Evolutionary conservation across 1,140 invertebrate species (phyloP), one percentile per base, ranked within the genome.

Genomic region (Drosophila burlai): DNA sequence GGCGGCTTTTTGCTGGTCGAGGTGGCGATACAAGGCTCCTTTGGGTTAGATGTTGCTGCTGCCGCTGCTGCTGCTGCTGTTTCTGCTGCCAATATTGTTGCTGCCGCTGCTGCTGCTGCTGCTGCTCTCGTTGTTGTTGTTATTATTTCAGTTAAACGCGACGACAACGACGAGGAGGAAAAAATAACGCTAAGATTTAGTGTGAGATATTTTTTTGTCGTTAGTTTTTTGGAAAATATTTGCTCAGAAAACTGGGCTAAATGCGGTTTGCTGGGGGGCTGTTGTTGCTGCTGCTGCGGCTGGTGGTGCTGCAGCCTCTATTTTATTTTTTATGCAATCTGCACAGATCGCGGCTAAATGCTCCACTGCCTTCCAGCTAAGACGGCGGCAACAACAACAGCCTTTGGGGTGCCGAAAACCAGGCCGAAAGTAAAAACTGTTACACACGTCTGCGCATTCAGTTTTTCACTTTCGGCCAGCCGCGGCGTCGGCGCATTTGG

Each of bases 361-460:
- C 76, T 86, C 71, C 66, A 68, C 61, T 82, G 83, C 24, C 74
- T 76, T 24, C 50, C 63, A 68, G 55, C 45, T 54, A 24, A 24
- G 8, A 46, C 45, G 43, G n/a, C 62, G 66, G n/a, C 38, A 47
- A 21, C 72, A 62, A 26, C 71, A 74, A 38, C 74, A 50, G n/a
- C 42, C 61, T 36, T 34, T 49, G 34, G 57, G 83, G 68, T 73
- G 69, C 71, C 67, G 3, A 52, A 79, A 79, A 76, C 80, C 76
- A 86, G 80, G 85, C 84, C 83, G 80, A 86, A 85, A 83, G 80
- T 66, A 82, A 86, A 83, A 86, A 86, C 79, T 82, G 83, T 85
- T 85, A 85, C 83, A 84, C 81, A 87, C 83, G 83, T 87, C 83
- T 86, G 83, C 83, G 80, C 80, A 87, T 87, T 87, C 63, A 83